Evolutionary conservation across 2,888 invertebrate genomes (phyloP).

Genomic region (Liposcelis brunnea): DNA sequence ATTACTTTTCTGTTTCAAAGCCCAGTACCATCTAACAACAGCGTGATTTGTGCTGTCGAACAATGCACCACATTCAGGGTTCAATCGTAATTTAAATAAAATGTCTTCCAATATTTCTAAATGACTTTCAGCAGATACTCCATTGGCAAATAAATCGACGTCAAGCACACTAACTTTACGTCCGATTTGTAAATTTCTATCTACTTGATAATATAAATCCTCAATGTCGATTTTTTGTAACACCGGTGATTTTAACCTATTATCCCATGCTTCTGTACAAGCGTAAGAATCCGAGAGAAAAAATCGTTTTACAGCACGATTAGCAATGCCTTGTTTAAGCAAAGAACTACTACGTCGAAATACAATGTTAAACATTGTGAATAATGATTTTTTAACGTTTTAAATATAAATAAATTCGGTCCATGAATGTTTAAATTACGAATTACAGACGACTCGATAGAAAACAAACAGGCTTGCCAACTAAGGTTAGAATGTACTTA

Average conservation of each 20-base stretch:
- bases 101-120: conserved; percentile 57
- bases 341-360: too few relatives aligned
- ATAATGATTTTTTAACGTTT: too few relatives aligned
- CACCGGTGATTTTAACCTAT: conserved; percentile 40
- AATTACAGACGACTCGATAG: too few relatives aligned
- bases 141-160: conserved; percentile 65
- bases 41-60: conserved; percentile 73
- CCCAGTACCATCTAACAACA: conserved; percentile 42
- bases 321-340: too few relatives aligned
- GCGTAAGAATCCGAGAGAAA: conserved; percentile 55
- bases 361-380: too few relatives aligned
- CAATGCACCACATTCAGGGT: conserved; percentile 49
- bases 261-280: conserved; percentile 53
- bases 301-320: background rate
- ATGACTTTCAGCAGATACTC: conserved; percentile 34
- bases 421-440: too few relatives aligned
- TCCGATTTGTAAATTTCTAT: conserved; percentile 42
- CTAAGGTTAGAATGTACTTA: too few relatives aligned
- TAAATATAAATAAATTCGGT: too few relatives aligned
- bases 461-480: too few relatives aligned
- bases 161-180: conserved; percentile 57
- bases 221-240: conserved; percentile 43
- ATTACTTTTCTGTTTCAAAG: conserved; percentile 38
- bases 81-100: conserved; percentile 50
- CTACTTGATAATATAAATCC: conserved; percentile 51